Evolutionary conservation across 37 sponge, comb jelly and placozoan species (phyloP).

Genomic region (Beroe forskalii): DNA sequence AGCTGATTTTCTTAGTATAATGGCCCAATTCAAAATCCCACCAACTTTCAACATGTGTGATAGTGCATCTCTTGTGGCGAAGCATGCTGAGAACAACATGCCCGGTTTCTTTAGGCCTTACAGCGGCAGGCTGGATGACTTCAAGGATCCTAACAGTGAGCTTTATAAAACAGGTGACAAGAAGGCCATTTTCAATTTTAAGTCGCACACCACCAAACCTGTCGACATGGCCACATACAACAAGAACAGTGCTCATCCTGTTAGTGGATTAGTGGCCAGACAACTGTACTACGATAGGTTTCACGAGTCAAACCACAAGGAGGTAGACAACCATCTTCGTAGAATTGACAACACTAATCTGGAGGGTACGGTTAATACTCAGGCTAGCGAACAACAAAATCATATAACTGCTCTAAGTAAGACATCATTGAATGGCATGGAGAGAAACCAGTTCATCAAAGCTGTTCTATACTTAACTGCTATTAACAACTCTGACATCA

Average conservation of each 20-base stretch:
- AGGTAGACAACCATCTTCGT: background rate
- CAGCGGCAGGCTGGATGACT: background rate
- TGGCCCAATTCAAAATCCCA: background rate
- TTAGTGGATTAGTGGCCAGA: background rate
- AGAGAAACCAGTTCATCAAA: background rate
- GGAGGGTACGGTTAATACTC: background rate
- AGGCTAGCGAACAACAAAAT: background rate
- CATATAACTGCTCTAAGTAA: background rate
- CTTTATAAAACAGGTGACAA: background rate
- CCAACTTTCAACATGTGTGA: background rate
- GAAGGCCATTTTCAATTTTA: background rate
- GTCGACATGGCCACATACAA: background rate
- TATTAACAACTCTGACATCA: background rate
- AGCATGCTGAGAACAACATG: background rate
- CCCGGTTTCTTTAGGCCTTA: slow-evolving; percentile 25
- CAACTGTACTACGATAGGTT: background rate
- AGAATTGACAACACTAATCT: slow-evolving; percentile 4
- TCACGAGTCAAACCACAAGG: background rate
- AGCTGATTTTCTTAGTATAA: background rate
- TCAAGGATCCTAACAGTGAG: background rate
- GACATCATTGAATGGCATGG: background rate
- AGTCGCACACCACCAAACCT: background rate
- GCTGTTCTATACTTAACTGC: background rate
- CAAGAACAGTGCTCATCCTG: background rate
- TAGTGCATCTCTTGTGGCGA: background rate